A percentile compares a stretch with the other conserved stretches of the same genome.
Evolutionary conservation across 2,113 vertebrate species (phyloP).

Genomic region (Bungarus multicinctus): DNA sequence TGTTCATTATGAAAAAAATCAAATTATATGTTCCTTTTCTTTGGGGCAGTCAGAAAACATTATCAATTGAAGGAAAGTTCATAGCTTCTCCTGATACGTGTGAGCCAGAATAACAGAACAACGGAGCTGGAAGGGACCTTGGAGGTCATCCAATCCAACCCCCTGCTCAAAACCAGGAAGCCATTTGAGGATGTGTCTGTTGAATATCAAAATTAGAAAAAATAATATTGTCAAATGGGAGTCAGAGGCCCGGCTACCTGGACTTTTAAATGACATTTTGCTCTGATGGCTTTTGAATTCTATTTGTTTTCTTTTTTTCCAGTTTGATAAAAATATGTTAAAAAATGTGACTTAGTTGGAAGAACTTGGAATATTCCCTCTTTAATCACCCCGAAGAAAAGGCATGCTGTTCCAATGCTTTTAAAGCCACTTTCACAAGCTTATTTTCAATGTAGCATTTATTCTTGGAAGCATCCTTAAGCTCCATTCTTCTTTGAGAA

Average conservation of each 20-base stretch:
- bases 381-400: not conserved
- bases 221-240: not conserved
- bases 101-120: not conserved
- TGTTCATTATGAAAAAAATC: not conserved
- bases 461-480: constrained; percentile 1
- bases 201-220: not conserved
- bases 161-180: no score
- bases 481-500: not conserved
- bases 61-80: not conserved
- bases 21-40: not conserved
- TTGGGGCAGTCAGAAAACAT: not conserved
- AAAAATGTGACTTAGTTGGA: not conserved
- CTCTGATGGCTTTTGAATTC: not conserved
- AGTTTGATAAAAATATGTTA: not conserved
- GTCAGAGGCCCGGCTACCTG: not conserved
- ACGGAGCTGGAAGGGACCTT: not conserved
- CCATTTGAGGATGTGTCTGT: not conserved
- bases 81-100: not conserved
- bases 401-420: not conserved
- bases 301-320: no score
- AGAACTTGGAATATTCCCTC: not conserved
- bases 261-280: not conserved
- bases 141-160: no score
- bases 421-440: not conserved
- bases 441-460: constrained; percentile 16